Base-by-base conservation (phyloP, 2,797 vertebrate genomes). In the Tinamus major region DNA sequence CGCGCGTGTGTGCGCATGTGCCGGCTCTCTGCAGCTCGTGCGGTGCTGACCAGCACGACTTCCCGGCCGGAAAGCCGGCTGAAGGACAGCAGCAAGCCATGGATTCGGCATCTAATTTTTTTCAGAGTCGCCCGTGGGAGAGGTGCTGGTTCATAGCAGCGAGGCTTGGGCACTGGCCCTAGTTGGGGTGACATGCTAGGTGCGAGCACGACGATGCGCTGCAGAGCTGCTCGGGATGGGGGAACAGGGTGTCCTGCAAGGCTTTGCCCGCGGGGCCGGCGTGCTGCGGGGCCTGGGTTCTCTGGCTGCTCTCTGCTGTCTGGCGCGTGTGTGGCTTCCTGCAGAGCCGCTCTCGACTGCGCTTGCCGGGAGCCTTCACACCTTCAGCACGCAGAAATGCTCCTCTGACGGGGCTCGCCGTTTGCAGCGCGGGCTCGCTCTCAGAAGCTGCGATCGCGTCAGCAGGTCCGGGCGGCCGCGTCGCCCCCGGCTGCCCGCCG, bases 351-450 rank as follows among this genome's bases (percentile, higher is more conserved):
- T 89, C 79, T 77, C 51, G 84, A 51, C 6, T 70, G 35, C 21
- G 20, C 31, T 88, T 81, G 2, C 63, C 89, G 77, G 70, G 74
- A 90, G 39, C 63, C 0, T 0, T 64, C 8, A 8, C 48, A 41
- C 9, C 59, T 49, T n/a, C 39, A 67, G n/a, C 53, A 26, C 5
- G 37, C 75, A 79, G 72, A 44, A 94, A 78, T 13, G 1, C 1
- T 48, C 35, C 63, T 37, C 72, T 62, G 37, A 90, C 31, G 37
- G 65, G 44, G 21, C 81, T 61, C 48, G 42, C 63, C 26, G 88
- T 92, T 88, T 79, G 88, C 83, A 74, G 51, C 48, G 58, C 44
- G 84, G 70, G 83, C 87, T 79, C 63, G n/a, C 87, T 94, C 85
- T 39, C 20, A 87, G 91, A 91, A 93, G 27, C 71, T 86, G 85